Evolutionary conservation across 2,888 invertebrate species (phyloP).

Genomic region (Pyrgus malvae): DNA sequence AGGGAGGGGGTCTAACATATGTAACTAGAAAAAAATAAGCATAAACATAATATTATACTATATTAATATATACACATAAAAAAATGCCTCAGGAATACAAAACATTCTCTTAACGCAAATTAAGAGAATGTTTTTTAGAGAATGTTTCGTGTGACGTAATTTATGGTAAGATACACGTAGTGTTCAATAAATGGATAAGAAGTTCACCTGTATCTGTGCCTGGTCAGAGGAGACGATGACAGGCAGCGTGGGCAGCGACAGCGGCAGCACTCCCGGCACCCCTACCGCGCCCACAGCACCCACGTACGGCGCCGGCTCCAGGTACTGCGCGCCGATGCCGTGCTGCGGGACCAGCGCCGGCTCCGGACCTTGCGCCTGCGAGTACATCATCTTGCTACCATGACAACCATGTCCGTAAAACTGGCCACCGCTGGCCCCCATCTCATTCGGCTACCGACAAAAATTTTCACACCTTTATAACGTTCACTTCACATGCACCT

Average conservation of each 20-base stretch:
- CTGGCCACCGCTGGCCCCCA: not conserved
- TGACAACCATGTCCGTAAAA: constrained; percentile 29
- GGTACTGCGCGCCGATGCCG: constrained; percentile 61
- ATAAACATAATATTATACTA: no score
- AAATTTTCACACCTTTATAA: not conserved
- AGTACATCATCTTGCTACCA: constrained; percentile 36
- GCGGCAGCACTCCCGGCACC: constrained; percentile 48
- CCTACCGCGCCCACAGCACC: constrained; percentile 47
- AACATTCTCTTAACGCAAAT: no score
- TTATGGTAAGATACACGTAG: not conserved
- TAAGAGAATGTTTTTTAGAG: no score
- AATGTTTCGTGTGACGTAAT: no score
- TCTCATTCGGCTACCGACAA: constrained; percentile 9
- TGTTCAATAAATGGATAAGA: not conserved
- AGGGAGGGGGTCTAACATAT: no score
- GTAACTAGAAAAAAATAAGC: no score
- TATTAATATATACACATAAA: no score
- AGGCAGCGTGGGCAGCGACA: constrained; percentile 50
- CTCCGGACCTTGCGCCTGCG: constrained; percentile 38
- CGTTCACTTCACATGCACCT: not conserved
- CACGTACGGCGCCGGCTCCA: constrained; percentile 62
- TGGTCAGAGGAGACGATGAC: constrained; percentile 59
- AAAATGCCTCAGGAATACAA: no score
- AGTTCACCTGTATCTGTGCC: constrained; percentile 60
- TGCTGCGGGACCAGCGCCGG: constrained; percentile 59